Evolutionary conservation across 2,888 invertebrate species (phyloP).

Genomic region (Euclidia mi): DNA sequence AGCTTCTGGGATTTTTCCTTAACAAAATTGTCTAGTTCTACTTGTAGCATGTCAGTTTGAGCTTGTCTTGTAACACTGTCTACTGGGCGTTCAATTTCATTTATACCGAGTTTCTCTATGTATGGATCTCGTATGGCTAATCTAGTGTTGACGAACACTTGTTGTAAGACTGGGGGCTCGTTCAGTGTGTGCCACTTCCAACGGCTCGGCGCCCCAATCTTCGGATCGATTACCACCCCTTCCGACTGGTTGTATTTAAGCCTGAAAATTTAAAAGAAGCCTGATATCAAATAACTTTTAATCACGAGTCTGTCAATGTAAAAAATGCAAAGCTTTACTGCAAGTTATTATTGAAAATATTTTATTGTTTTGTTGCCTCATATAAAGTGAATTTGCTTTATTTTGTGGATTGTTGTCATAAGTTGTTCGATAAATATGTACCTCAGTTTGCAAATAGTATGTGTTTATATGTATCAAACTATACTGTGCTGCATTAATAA

Average conservation of each 20-base stretch:
- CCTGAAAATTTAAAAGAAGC: conserved; percentile 48
- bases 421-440: too few relatives aligned
- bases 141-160: conserved; percentile 56
- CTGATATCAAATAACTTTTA: background rate
- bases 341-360: too few relatives aligned
- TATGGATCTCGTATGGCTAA: conserved; percentile 17
- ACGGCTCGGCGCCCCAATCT: conserved; percentile 60
- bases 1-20: conserved; percentile 61
- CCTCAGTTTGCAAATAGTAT: too few relatives aligned
- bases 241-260: conserved; percentile 77
- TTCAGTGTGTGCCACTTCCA: conserved; percentile 79
- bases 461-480: too few relatives aligned
- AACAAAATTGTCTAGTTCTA: conserved; percentile 66
- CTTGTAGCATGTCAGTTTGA: conserved; percentile 50
- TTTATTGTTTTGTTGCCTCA: too few relatives aligned
- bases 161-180: conserved; percentile 69
- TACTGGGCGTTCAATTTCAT: too few relatives aligned
- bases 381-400: too few relatives aligned
- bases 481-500: too few relatives aligned
- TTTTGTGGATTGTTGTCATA: too few relatives aligned
- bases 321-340: too few relatives aligned
- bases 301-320: too few relatives aligned
- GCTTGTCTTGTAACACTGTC: background rate
- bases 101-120: conserved; percentile 10
- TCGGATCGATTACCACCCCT: conserved; percentile 65